Conservation (phyloP, 2,113 vertebrate species). For the Onychostoma macrolepis region DNA sequence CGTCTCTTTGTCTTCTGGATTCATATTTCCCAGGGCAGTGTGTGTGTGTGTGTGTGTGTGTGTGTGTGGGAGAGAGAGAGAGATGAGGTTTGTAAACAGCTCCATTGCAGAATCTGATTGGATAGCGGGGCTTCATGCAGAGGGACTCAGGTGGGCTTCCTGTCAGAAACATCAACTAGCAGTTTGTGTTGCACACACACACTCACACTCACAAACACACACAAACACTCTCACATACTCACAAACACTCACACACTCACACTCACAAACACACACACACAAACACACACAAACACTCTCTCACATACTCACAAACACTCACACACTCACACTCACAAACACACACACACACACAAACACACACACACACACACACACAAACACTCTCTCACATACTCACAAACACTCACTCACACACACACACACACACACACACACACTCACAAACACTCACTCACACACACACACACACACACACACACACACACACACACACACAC, state of each 20-base stretch:
- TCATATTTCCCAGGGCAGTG: constrained; percentile 17
- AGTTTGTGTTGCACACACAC: background rate
- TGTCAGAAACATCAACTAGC: background rate
- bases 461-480: background rate
- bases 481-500: too few relatives aligned
- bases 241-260: too few relatives aligned
- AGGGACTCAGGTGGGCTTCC: constrained; percentile 29
- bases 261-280: too few relatives aligned
- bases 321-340: too few relatives aligned
- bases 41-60: constrained; percentile 11
- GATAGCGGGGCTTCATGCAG: constrained; percentile 11
- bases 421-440: background rate
- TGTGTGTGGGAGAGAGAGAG: constrained; percentile 45
- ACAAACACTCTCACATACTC: too few relatives aligned
- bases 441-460: background rate
- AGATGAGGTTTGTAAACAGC: constrained; percentile 69
- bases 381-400: too few relatives aligned
- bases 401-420: too few relatives aligned
- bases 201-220: too few relatives aligned
- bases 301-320: too few relatives aligned
- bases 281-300: too few relatives aligned
- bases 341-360: too few relatives aligned
- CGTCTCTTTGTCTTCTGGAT: background rate
- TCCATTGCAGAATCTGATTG: constrained; percentile 51
- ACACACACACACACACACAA: too few relatives aligned